Evolutionary conservation across 2,797 vertebrate species (phyloP), one percentile per base, ranked within the genome.

Genomic region (Diplodus puntazzo): DNA sequence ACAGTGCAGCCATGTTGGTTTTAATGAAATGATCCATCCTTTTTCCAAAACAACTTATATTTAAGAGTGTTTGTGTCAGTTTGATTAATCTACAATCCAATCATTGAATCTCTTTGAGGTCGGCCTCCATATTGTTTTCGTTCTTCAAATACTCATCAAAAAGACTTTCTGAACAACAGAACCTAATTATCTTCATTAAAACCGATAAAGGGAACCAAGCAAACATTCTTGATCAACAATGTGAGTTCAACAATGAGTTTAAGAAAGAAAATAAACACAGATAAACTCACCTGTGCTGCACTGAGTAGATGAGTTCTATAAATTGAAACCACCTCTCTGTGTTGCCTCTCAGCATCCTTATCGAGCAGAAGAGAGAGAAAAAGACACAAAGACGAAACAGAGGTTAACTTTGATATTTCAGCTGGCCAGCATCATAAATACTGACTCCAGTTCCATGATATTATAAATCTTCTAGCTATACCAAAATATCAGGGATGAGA

Each of bases 281-380:
- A 39, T 42, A 3, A 77, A 78, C 81, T 60, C 85, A 96, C 96
- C 94, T 96, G 95, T 16, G 96, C 98, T 20, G 98, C 98, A 77
- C 97, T 98, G 43, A 99, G 98, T 23, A 99, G 97, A 91, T 99
- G 98, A 7, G 97, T 98, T 86, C 98, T 94, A 82, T 99, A 99
- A 86, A 99, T 98, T 8, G 97, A 96, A 62, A 99, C 96, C 70
- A 99, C 98, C 90, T 99, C 98, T 78, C 98, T 96, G 89, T 99
- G 98, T 91, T 98, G 97, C 94, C 95, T 96, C 82, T 98, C 95
- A 84, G 97, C 96, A 78, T 99, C 98, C 98, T 99, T 39, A 42
- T 61, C 1, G 53, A 60, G 82, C 12, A 68, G 65, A 82, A 69
- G 1, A 58, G 39, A 12, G 10, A 23, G 10, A 79, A 18, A 49